Evolutionary conservation across 2,113 vertebrate genomes (phyloP).

Genomic region (Pachyramphus minor): DNA sequence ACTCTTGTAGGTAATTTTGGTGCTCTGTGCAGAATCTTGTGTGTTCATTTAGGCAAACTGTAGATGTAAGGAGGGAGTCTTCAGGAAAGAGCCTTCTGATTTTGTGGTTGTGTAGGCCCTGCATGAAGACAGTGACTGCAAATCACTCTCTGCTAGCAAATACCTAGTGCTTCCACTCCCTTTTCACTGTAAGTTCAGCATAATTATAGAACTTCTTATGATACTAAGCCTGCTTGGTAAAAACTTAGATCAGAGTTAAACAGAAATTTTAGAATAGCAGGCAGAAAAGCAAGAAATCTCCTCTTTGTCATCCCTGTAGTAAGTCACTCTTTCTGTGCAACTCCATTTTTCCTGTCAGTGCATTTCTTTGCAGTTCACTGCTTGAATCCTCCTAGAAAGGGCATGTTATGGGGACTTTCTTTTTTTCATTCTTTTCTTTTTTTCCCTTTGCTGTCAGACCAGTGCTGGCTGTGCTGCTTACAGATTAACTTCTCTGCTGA

Average conservation of each 20-base stretch:
- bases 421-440: not conserved
- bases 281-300: not conserved
- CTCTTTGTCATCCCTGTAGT: not conserved
- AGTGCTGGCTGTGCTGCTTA: not conserved
- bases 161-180: not conserved
- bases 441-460: not conserved
- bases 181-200: not conserved
- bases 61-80: not conserved
- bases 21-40: not conserved
- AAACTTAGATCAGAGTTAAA: not conserved
- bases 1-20: not conserved
- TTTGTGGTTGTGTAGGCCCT: not conserved
- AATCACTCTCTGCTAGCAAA: not conserved
- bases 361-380: not conserved
- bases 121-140: not conserved
- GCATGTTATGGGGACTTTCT: not conserved
- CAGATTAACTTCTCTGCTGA: not conserved
- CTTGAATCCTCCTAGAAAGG: not conserved
- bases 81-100: not conserved
- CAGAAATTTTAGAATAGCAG: not conserved
- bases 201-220: not conserved
- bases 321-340: not conserved
- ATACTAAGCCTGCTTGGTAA: not conserved
- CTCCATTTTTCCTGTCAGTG: not conserved
- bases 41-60: not conserved